Conservation (phyloP, 2,113 vertebrate species). For the Gadus macrocephalus region DNA sequence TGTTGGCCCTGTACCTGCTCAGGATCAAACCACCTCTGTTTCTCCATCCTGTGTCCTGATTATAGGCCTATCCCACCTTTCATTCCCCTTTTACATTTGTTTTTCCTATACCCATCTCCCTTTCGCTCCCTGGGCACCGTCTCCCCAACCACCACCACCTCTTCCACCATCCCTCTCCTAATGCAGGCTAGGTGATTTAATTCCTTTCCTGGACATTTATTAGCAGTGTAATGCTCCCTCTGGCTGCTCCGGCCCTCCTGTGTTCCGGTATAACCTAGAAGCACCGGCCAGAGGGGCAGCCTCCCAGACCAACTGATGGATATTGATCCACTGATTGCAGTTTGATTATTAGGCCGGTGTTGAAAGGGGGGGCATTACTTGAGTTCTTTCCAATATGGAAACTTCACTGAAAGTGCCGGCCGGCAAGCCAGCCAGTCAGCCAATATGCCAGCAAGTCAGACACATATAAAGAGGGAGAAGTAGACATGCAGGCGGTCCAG, state of each 20-base stretch:
- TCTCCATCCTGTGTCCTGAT: no score
- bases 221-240: constrained; percentile 35
- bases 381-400: constrained; percentile 2
- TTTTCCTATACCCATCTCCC: no score
- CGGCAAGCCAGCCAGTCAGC: constrained; percentile 19
- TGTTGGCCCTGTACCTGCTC: no score
- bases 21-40: no score
- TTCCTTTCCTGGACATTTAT: constrained; percentile 37
- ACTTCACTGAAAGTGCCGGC: neutral
- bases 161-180: constrained; percentile 24
- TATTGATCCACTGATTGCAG: constrained; percentile 37
- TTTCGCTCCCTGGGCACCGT: no score
- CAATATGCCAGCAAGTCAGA: no score
- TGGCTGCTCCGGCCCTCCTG: constrained; percentile 18
- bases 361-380: constrained; percentile 12
- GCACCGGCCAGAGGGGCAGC: constrained; percentile 14
- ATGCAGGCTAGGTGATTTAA: constrained; percentile 37
- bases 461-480: no score
- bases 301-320: constrained; percentile 34
- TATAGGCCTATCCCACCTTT: no score
- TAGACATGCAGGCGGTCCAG: no score
- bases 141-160: constrained; percentile 9
- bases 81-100: no score
- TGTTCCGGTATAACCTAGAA: constrained; percentile 32
- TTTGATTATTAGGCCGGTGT: constrained; percentile 26